Base-by-base conservation (phyloP, 2,888 invertebrate species). In the Heliconius hortense region DNA sequence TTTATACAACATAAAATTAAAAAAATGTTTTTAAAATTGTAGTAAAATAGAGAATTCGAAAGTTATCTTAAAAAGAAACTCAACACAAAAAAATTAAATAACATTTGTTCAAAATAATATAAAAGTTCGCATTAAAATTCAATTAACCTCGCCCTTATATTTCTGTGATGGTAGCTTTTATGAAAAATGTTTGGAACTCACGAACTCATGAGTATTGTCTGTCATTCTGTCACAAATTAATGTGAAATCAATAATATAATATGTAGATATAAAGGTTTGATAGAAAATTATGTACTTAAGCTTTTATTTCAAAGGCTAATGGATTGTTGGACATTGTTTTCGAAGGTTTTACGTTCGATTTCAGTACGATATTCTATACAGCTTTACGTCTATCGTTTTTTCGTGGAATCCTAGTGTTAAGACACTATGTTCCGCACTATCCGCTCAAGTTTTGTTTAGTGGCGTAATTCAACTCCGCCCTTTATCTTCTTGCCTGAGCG, bases 171-270 rank as follows among this genome's bases (percentile, higher is more conserved):
- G 24, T 24, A 0, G 39, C 64, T 39, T 24, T 64, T 64, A 64
- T 64, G n/a, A 39, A 35, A 35, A 39, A 39, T 39, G 24, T 39
- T 64, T 39, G 39, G n/a, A 39, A 64, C 64, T 24, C 35, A 64
- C 39, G 24, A 13, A 64, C 39, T 64, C 39, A 3, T n/a, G 24
- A 39, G n/a, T 64, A 64, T 64, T 64, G 64, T 64, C 28, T 35
- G 64, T 64, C 39, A 15, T 39, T 39, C 24, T 24, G 64, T 64
- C 5, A 24, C n/a, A 64, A 39, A 39, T 64, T 64, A 64, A 64
- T 39, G 39, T 39, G 35, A 64, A 64, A 64, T 64, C 64, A 64
- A 64, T 64, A 64, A 39, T 39, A 63, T 39, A 39, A 39, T 35
- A 24, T 39, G 39, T 63, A 64, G 64, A 64, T 64, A 24, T 64